Percentiles rank a stretch among this genome's conserved stretches.
Conservation (phyloP, 2,797 vertebrate genomes). For the Pogoniulus pusillus region DNA sequence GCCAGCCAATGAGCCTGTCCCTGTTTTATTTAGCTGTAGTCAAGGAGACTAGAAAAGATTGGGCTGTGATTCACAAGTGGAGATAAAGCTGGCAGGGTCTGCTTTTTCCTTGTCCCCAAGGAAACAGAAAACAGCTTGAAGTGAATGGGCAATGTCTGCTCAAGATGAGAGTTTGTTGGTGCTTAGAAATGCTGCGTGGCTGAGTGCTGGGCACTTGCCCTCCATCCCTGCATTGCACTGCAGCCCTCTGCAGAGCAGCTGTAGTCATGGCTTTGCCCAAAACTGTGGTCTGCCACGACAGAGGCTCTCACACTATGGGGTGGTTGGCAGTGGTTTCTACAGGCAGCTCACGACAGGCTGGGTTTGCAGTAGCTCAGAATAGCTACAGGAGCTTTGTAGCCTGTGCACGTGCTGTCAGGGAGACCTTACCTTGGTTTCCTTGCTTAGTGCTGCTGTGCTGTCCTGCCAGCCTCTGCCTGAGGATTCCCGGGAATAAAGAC, state of each 20-base stretch:
- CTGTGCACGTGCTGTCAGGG: neutral
- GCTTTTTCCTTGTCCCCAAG: neutral
- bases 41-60: conserved; percentile 48
- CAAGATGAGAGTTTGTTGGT: neutral
- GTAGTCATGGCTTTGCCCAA: neutral
- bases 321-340: neutral
- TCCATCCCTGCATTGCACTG: neutral
- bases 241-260: neutral
- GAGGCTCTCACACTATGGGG: neutral
- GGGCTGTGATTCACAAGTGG: conserved; percentile 21
- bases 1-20: neutral
- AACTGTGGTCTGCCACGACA: fast-evolving
- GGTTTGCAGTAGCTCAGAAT: neutral
- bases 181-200: neutral
- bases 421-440: neutral
- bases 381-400: neutral
- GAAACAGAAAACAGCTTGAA: conserved; percentile 34
- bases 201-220: neutral
- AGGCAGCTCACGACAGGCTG: neutral
- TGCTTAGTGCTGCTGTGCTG: neutral
- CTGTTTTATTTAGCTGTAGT: conserved; percentile 67
- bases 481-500: neutral
- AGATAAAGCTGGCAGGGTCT: conserved; percentile 53
- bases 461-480: neutral
- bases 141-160: conserved; percentile 48